phyloP scores from a whole-genome alignment of 2,113 vertebrate species.

The Anas platyrhynchos region DNA sequence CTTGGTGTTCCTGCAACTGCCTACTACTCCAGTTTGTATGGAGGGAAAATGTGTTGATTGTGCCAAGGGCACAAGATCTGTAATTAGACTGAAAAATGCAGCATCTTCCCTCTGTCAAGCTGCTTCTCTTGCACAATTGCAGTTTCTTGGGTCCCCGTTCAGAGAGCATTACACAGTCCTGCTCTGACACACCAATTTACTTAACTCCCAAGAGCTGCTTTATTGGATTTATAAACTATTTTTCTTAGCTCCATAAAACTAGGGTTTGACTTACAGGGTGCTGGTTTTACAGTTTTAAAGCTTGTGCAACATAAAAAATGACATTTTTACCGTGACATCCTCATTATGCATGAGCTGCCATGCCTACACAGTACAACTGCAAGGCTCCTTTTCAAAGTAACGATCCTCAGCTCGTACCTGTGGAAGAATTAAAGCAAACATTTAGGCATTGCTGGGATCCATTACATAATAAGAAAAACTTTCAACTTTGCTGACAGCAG shows the following conservation, averaged over 20 bases:
- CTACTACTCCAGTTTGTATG: neutral
- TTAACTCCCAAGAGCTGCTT: constrained; percentile 12
- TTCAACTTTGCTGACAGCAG: neutral
- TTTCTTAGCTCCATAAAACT: constrained; percentile 13
- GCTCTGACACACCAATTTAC: neutral
- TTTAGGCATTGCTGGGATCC: neutral
- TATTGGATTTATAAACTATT: constrained; percentile 22
- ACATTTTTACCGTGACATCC: constrained; percentile 22
- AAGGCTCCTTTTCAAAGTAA: constrained; percentile 20
- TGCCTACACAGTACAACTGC: neutral
- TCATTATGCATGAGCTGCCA: constrained; percentile 1
- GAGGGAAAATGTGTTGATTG: neutral
- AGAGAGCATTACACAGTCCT: neutral
- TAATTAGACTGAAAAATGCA: neutral
- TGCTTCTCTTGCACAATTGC: neutral
- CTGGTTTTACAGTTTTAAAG: constrained; percentile 35
- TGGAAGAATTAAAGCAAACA: neutral
- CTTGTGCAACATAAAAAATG: constrained; percentile 40
- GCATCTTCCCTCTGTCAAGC: neutral
- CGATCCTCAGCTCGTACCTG: neutral
- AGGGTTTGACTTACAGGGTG: constrained; percentile 44
- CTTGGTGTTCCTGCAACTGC: neutral
- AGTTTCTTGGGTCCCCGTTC: neutral
- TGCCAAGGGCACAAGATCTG: neutral
- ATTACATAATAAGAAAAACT: neutral